Evolutionary conservation across 2,113 vertebrate genomes (phyloP).

Genomic region (Malurus cyaneus): DNA sequence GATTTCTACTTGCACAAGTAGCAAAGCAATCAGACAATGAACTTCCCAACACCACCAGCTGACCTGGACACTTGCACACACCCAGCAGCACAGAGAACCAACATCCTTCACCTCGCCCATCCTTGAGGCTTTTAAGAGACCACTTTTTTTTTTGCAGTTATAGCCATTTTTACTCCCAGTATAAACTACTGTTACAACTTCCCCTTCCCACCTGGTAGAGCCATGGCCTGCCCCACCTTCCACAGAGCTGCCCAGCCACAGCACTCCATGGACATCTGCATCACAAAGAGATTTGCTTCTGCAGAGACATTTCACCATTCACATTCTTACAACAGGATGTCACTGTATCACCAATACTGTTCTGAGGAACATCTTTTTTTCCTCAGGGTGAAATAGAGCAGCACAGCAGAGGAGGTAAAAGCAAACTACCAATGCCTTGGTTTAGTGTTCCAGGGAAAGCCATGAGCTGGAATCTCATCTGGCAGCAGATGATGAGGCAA

Average conservation of each 20-base stretch:
- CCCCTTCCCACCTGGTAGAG: neutral
- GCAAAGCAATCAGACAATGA: neutral
- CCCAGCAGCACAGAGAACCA: neutral
- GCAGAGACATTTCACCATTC: neutral
- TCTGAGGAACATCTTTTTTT: neutral
- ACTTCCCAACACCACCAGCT: neutral
- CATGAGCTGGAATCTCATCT: neutral
- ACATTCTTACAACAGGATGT: fast-evolving
- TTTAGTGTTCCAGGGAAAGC: neutral
- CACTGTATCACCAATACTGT: neutral
- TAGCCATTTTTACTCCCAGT: neutral
- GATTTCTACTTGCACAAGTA: neutral
- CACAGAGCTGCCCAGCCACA: neutral
- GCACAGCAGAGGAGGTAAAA: neutral
- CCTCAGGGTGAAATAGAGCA: neutral
- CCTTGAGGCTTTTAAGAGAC: neutral
- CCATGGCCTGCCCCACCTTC: neutral
- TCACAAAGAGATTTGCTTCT: neutral
- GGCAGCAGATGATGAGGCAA: neutral
- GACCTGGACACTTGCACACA: neutral
- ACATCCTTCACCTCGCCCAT: neutral
- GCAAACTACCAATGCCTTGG: neutral
- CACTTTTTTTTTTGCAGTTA: neutral
- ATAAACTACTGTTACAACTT: neutral
- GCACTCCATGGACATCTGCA: neutral